Evolutionary conservation across 2,888 invertebrate species (phyloP).

Genomic region (Rambutsinella grinnellia): DNA sequence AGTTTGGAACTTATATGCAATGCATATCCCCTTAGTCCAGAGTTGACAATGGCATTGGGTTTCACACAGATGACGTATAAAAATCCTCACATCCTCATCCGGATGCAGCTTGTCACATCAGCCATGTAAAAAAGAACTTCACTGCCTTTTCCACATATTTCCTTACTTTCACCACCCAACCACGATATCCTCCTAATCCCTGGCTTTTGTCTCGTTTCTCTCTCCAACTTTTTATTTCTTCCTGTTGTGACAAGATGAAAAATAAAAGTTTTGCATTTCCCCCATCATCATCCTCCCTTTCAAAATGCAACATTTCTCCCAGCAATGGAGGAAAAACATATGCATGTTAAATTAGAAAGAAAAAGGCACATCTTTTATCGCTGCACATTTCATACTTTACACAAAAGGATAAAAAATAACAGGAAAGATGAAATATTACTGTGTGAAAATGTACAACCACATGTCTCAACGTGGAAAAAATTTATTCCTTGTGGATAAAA

Average conservation of each 20-base stretch:
- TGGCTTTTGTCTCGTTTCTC: neutral
- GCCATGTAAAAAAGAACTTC: too few relatives aligned
- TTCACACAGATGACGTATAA: too few relatives aligned
- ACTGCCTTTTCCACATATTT: neutral
- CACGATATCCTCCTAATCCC: slow-evolving; percentile 7
- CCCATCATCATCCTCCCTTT: too few relatives aligned
- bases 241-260: slow-evolving; percentile 3
- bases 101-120: too few relatives aligned
- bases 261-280: too few relatives aligned
- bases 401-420: slow-evolving; percentile 13
- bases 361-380: neutral
- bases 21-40: too few relatives aligned
- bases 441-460: slow-evolving; percentile 36
- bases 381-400: neutral
- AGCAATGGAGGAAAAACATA: too few relatives aligned
- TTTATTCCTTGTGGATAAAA: slow-evolving; percentile 1
- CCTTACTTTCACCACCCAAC: slow-evolving; percentile 3
- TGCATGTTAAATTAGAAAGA: slow-evolving; percentile 17
- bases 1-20: too few relatives aligned
- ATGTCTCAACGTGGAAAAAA: slow-evolving; percentile 20
- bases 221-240: neutral
- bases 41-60: too few relatives aligned
- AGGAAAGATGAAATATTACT: slow-evolving; percentile 30
- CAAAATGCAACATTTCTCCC: too few relatives aligned
- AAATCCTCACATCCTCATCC: too few relatives aligned